Percentiles rank a stretch among this genome's conserved stretches.
Conservation (phyloP, 2,797 vertebrate species). For the Mormyrops boulengeri region DNA sequence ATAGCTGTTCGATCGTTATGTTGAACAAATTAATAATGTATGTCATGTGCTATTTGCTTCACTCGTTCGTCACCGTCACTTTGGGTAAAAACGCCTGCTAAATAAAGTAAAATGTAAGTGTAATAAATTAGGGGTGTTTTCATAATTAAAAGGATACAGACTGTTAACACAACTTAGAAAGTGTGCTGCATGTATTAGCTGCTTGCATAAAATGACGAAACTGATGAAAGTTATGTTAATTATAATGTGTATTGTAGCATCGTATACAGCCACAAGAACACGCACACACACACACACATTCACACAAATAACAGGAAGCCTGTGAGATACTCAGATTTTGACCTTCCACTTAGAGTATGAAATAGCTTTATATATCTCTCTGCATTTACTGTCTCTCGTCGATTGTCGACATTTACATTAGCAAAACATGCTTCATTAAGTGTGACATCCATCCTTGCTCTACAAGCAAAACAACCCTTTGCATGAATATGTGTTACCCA, state of each 20-base stretch:
- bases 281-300: background rate
- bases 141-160: background rate
- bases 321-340: background rate
- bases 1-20: background rate
- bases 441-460: background rate
- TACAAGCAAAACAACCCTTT: background rate
- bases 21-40: background rate
- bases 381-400: background rate
- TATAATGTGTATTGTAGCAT: background rate
- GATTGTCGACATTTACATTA: background rate
- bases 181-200: background rate
- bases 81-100: background rate
- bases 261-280: background rate
- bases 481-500: background rate
- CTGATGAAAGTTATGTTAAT: background rate
- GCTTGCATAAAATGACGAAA: background rate
- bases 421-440: background rate
- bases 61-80: background rate
- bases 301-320: background rate
- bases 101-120: background rate
- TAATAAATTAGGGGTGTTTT: slow-evolving; percentile 4
- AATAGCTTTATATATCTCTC: background rate
- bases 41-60: background rate
- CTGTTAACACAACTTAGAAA: background rate
- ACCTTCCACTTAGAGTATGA: background rate